Base-by-base conservation (phyloP, 2,113 vertebrate species). In the Hydropotes inermis region DNA sequence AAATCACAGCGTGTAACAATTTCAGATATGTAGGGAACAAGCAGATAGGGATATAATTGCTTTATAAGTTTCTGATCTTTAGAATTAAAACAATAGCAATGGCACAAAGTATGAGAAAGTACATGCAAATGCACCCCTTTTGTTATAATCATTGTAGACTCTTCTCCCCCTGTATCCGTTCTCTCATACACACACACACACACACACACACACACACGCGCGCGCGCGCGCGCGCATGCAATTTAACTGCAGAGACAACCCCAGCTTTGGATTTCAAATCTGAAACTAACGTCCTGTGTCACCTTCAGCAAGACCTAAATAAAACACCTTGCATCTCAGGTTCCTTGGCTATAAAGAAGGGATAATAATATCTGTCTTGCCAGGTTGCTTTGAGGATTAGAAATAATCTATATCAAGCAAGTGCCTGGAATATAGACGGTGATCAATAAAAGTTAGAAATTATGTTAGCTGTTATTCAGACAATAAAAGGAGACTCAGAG, bases 351-450 rank as follows among this genome's bases (percentile, higher is more conserved):
- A 57, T 74, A 90, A 96, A 89, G n/a, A 74, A 90, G 27, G 13
- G 45, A 89, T 96, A 92, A 95, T 91, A 43, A 64, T 92, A 89
- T 86, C 78, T 94, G 21, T 57, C 70, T 94, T 95, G 16, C 90
- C 94, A 90, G 78, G 82, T 47, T 91, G 92, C 67, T 94, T 84
- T 87, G 87, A 92, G 78, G 95, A 94, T 96, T 92, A 97, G 61
- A 92, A 95, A 94, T 92, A 96, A 95, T 97, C 90, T 96, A 58
- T 54, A 57, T 79, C 81, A 92, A 94, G 52, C 87, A 97, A 89
- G 54, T 55, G 50, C 39, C 84, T 90, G 30, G 87, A 95, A 95
- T 92, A 70, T 47, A 74, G 74, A 94, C 81, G 1, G n/a, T 94
- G 39, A 94, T 95, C 95, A 95, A 92, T 94, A 92, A 97, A 96